Conservation (phyloP, 64 coral and sea anemone species). For the Anthopleura sola region DNA sequence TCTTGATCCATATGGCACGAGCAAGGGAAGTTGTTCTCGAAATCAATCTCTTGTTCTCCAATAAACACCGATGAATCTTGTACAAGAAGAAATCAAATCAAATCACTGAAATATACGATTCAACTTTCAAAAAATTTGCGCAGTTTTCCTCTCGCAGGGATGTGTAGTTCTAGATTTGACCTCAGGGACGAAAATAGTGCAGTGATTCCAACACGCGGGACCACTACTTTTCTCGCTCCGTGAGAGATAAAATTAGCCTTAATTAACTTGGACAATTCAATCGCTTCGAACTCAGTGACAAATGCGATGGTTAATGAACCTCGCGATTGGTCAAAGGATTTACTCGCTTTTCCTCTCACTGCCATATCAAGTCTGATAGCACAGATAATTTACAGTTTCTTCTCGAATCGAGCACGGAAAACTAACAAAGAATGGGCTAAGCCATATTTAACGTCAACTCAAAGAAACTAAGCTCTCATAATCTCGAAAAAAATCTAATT, state of each 20-base stretch:
- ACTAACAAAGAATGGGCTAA: background rate
- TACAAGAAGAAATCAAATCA: background rate
- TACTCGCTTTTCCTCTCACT: background rate
- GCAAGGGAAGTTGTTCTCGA: background rate
- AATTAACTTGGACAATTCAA: background rate
- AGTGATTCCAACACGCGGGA: no score
- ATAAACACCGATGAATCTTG: background rate
- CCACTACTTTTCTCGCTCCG: background rate
- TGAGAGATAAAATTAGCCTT: background rate
- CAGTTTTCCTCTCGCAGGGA: background rate
- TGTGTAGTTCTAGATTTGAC: background rate
- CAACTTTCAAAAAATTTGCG: background rate
- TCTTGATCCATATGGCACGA: background rate
- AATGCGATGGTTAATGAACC: background rate
- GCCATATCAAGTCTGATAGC: background rate
- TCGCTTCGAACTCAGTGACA: background rate
- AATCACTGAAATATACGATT: background rate
- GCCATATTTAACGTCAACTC: background rate
- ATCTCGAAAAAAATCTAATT: background rate
- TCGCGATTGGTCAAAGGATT: background rate
- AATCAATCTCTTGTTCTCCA: background rate
- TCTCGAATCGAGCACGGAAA: slow-evolving; percentile 4
- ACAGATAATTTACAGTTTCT: slow-evolving; percentile 13
- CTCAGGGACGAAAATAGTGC: background rate
- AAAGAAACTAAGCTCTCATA: background rate